These are phyloP conservation scores for Ephydatia muelleri DNA, from an alignment of 37 sponge, comb jelly and placozoan genomes.

Conservation along the genomic window DNA sequence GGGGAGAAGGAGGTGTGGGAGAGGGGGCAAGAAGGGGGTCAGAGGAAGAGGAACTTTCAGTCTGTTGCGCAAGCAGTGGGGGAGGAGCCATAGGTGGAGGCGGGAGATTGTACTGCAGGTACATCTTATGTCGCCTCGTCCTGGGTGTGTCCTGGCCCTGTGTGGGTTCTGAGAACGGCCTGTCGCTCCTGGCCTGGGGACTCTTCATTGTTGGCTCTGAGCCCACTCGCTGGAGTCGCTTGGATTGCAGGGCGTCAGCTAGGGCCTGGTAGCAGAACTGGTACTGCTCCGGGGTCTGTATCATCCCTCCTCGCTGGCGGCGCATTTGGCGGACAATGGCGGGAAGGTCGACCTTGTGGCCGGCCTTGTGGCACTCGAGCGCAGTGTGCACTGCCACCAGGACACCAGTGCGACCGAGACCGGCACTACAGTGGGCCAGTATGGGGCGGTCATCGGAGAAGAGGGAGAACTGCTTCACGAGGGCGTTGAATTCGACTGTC, in stretches of 20 bases:
- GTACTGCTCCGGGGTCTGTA: conserved; percentile 68
- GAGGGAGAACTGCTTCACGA: conserved; percentile 17
- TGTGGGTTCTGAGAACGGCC: conserved; percentile 39
- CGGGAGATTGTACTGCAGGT: conserved; percentile 25
- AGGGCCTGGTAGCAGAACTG: conserved; percentile 51
- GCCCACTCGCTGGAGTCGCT: not conserved
- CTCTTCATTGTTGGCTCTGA: not conserved
- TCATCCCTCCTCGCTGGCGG: conserved; percentile 53
- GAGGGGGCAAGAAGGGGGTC: not conserved
- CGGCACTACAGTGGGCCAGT: conserved; percentile 64
- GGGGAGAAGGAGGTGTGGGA: conserved; percentile 6
- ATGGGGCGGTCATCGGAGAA: conserved; percentile 30
- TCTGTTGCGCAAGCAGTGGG: not conserved
- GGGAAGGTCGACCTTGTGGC: conserved; percentile 36
- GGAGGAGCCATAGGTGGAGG: conserved; percentile 31
- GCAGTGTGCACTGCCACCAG: conserved; percentile 40
- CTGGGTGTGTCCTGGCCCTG: not conserved
- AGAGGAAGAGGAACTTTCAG: not conserved
- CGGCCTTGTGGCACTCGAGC: conserved; percentile 26
- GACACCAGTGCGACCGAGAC: conserved; percentile 62
- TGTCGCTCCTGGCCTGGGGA: not conserved
- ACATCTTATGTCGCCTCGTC: not conserved
- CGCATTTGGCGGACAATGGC: conserved; percentile 32
- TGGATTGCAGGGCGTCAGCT: conserved; percentile 42
- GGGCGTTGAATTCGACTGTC: conserved; percentile 26